A percentile compares a stretch with the other conserved stretches of the same genome.
phyloP scores from a whole-genome alignment of 2,113 vertebrate genomes.

The Rafetus swinhoei region DNA sequence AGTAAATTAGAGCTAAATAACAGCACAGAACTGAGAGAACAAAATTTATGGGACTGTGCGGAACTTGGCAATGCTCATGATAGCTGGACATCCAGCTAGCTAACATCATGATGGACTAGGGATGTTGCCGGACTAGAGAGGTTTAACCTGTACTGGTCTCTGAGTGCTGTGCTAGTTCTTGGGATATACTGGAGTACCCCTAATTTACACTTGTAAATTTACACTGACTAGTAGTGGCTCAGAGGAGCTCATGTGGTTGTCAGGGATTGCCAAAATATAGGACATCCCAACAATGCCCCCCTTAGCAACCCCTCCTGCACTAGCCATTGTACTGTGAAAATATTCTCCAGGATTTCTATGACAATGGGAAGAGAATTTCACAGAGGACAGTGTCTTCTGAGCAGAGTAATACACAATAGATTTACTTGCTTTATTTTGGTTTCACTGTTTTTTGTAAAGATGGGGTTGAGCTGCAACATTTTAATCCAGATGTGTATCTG shows the following conservation, averaged over 20 bases:
- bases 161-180: neutral
- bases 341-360: neutral
- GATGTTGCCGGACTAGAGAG: too few relatives aligned
- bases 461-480: neutral
- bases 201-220: neutral
- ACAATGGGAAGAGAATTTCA: neutral
- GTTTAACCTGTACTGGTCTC: neutral
- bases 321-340: neutral
- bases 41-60: too few relatives aligned
- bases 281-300: neutral
- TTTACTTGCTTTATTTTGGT: neutral
- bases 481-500: neutral
- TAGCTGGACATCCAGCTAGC: too few relatives aligned
- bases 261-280: neutral
- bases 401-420: accelerated
- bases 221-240: neutral
- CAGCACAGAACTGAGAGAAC: too few relatives aligned
- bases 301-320: neutral
- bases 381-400: neutral
- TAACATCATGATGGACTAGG: too few relatives aligned
- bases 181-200: neutral
- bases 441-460: neutral
- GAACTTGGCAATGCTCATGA: too few relatives aligned
- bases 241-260: neutral
- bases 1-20: too few relatives aligned